Conservation (phyloP, 2,797 vertebrate species). For the Picus viridis region DNA sequence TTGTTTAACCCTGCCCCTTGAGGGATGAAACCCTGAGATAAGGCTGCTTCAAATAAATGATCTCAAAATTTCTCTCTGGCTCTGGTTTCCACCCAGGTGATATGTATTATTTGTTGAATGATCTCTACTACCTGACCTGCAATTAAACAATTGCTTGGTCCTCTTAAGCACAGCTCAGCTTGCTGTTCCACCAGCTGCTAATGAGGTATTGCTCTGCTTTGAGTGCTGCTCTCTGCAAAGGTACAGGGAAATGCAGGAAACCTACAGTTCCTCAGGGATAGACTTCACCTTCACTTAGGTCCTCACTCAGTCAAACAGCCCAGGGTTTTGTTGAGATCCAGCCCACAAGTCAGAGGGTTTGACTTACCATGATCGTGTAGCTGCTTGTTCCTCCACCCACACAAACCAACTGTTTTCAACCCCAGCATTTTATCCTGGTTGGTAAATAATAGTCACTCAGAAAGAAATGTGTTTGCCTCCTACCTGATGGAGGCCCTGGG, state of each 20-base stretch:
- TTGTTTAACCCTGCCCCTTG: neutral
- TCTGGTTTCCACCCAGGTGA: neutral
- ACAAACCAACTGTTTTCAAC: neutral
- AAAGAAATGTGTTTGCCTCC: neutral
- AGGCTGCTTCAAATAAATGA: neutral
- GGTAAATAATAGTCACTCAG: neutral
- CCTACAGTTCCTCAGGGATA: neutral
- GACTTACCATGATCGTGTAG: neutral
- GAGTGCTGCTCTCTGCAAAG: neutral
- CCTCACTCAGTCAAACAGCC: neutral
- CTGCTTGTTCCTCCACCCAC: constrained; percentile 17
- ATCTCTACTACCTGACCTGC: neutral
- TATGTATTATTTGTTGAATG: neutral
- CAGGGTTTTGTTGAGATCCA: neutral
- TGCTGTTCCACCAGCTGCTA: neutral
- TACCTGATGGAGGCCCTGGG: neutral
- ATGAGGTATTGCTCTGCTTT: neutral
- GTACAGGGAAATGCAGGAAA: neutral
- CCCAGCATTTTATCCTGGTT: neutral
- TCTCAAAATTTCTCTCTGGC: neutral
- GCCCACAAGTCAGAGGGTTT: fast-evolving
- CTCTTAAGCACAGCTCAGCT: neutral
- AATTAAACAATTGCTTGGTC: neutral
- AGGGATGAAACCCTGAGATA: neutral
- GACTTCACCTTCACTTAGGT: neutral